These are phyloP conservation scores for Spialia ferax DNA, from an alignment of 2,888 invertebrate genomes.

Conservation along the genomic window DNA sequence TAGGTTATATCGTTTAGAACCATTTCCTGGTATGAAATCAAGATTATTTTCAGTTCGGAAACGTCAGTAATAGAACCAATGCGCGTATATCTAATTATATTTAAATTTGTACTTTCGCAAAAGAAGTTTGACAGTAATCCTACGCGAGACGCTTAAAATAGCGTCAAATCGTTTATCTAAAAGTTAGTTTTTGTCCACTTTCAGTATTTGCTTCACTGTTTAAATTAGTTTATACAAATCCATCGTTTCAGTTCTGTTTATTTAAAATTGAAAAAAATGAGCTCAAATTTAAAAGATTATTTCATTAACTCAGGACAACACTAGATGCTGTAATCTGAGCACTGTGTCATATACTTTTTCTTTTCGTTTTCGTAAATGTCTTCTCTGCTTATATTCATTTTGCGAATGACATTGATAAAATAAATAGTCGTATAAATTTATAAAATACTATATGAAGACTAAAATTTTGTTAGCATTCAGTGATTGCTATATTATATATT, in stretches of 20 bases:
- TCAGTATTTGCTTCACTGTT: neutral
- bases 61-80: constrained; percentile 6
- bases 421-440: too few species aligned
- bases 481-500: too few species aligned
- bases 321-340: too few species aligned
- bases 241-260: neutral
- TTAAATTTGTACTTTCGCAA: constrained; percentile 48
- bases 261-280: neutral
- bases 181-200: constrained; percentile 19
- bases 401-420: too few species aligned
- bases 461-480: too few species aligned
- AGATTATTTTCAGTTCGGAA: neutral
- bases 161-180: constrained; percentile 16
- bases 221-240: neutral
- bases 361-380: too few species aligned
- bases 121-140: constrained; percentile 36
- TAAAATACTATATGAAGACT: too few species aligned
- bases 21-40: neutral
- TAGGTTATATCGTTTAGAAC: neutral
- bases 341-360: too few species aligned
- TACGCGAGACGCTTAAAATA: constrained; percentile 30
- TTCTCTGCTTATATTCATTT: too few species aligned
- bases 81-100: constrained; percentile 40
- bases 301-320: too few species aligned
- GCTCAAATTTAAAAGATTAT: too few species aligned